These are phyloP conservation scores for Orthonychiurus folsomi DNA, from an alignment of 2,888 invertebrate genomes.

Conservation along the genomic window DNA sequence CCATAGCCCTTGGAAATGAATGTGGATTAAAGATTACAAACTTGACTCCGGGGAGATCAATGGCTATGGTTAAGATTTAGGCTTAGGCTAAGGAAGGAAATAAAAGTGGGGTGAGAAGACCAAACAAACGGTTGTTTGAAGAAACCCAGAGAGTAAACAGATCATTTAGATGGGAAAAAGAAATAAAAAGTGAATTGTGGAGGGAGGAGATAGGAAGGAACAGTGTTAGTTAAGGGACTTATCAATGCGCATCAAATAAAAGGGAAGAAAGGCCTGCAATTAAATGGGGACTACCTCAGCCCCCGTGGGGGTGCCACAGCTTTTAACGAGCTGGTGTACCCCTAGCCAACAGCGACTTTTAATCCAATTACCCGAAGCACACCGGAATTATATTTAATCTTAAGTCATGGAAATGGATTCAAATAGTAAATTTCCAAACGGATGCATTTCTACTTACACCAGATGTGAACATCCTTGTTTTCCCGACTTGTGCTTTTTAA, in stretches of 20 bases:
- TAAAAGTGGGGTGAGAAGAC: too few relatives aligned
- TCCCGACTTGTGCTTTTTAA: too few relatives aligned
- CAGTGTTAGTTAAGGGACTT: background rate
- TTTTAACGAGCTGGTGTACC: background rate
- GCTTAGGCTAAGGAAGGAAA: too few relatives aligned
- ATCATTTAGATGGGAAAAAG: constrained; percentile 2
- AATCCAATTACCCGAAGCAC: constrained; percentile 7
- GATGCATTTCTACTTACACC: too few relatives aligned
- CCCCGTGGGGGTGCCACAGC: background rate
- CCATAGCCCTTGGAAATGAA: background rate
- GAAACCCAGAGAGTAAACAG: too few relatives aligned
- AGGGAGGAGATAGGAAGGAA: background rate
- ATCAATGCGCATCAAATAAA: background rate
- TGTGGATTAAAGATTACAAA: background rate
- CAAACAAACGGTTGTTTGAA: too few relatives aligned
- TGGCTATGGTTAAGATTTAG: too few relatives aligned
- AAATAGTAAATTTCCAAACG: too few relatives aligned
- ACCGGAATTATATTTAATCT: background rate
- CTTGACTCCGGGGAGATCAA: too few relatives aligned
- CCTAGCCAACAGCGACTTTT: constrained; percentile 8
- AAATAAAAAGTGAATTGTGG: constrained; percentile 4
- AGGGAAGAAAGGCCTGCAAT: background rate
- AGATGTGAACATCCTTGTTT: too few relatives aligned
- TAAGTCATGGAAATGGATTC: too few relatives aligned
- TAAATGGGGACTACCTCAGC: background rate